Evolutionary conservation across 2,888 invertebrate genomes (phyloP).

Genomic region (Lagria hirta): DNA sequence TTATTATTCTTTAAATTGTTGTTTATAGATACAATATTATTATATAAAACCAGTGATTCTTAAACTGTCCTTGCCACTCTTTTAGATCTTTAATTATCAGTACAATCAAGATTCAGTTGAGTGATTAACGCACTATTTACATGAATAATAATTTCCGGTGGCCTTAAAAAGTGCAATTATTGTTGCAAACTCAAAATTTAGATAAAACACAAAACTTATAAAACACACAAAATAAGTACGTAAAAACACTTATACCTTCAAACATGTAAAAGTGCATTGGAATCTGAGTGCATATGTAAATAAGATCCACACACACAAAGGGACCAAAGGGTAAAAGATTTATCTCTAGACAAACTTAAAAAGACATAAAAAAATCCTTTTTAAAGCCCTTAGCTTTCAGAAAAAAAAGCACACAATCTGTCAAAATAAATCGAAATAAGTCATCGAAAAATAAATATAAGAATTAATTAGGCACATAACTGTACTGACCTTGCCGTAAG

Average conservation of each 20-base stretch:
- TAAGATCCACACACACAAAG: slow-evolving; percentile 15
- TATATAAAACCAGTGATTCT: slow-evolving; percentile 1
- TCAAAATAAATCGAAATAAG: slow-evolving; percentile 27
- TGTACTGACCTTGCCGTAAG: slow-evolving; percentile 38
- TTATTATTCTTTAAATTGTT: too few species aligned
- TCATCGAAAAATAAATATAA: background rate
- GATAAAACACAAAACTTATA: too few species aligned
- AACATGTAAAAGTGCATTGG: background rate
- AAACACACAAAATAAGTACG: too few species aligned
- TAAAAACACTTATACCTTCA: slow-evolving; percentile 1
- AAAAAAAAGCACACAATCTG: slow-evolving; percentile 28
- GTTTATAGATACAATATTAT: too few species aligned
- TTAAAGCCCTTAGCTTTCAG: slow-evolving; percentile 31
- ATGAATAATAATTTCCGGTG: slow-evolving; percentile 10
- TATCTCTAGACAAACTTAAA: slow-evolving; percentile 9
- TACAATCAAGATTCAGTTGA: slow-evolving; percentile 5
- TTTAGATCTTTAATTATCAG: slow-evolving; percentile 3
- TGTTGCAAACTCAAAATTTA: too few species aligned
- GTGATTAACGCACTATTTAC: slow-evolving; percentile 9
- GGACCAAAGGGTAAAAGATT: slow-evolving; percentile 1
- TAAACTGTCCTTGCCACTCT: slow-evolving; percentile 9
- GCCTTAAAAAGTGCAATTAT: slow-evolving; percentile 6
- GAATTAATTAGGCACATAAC: slow-evolving; percentile 3
- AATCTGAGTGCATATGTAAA: slow-evolving; percentile 10
- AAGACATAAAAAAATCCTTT: slow-evolving; percentile 22